Percentiles rank a stretch among this genome's conserved stretches.
phyloP scores from a whole-genome alignment of 2,113 vertebrate genomes.

The Chloebia gouldiae region DNA sequence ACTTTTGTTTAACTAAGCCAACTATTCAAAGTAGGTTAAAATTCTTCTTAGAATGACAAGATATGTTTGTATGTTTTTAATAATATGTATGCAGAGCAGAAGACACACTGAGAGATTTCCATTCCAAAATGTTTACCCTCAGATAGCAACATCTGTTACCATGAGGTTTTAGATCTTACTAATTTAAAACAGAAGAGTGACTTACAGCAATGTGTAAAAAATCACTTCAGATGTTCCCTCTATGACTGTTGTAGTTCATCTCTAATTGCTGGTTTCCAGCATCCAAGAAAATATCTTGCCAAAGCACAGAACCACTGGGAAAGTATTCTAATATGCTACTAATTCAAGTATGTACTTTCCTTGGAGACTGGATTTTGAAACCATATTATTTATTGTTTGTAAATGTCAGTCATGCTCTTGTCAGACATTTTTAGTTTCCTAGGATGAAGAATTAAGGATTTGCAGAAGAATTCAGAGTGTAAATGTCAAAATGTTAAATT shows the following conservation, averaged over 20 bases:
- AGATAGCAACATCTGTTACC: background rate
- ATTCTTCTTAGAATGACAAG: background rate
- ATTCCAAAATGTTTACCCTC: background rate
- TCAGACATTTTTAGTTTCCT: background rate
- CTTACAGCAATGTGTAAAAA: background rate
- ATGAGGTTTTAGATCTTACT: background rate
- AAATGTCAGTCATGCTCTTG: background rate
- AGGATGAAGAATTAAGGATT: background rate
- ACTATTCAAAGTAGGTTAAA: background rate
- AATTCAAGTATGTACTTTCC: background rate
- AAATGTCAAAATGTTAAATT: background rate
- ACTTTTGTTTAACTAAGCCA: background rate
- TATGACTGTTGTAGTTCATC: background rate
- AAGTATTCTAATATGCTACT: background rate
- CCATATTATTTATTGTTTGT: background rate
- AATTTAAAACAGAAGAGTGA: background rate
- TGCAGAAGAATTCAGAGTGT: background rate
- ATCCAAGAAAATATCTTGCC: background rate
- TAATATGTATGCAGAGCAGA: background rate
- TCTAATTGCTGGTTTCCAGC: background rate
- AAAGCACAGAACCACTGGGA: background rate
- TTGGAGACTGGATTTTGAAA: constrained; percentile 20
- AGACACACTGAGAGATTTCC: background rate
- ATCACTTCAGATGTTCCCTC: background rate
- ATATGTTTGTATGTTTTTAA: background rate